Base-by-base conservation (phyloP, 2,113 vertebrate species). In the Poeciliopsis occidentalis region DNA sequence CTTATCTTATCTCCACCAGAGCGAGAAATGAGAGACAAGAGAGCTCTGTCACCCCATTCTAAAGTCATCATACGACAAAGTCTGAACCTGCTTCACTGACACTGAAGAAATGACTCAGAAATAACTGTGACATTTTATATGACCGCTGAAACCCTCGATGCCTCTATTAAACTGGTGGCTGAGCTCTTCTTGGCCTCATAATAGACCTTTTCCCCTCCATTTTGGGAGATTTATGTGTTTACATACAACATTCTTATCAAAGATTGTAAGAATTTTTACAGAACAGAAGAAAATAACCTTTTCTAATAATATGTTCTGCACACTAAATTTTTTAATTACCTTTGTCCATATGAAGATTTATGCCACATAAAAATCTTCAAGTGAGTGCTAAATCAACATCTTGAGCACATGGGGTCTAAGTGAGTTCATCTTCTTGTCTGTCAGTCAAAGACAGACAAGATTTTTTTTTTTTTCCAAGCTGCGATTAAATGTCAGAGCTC, bases 401-500 rank as follows among this genome's bases (percentile, higher is more conserved):
- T 70, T 6, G 71, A 87, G 67, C 78, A 81, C 86, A 81, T 76
- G 67, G 78, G 69, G 65, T 73, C 75, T 68, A 30, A 63, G 68
- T 82, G 72, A 78, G 69, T 82, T 86, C 74, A 75, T 69, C 67
- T 77, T 63, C 76, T 83, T 82, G 78, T 88, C 88, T 86, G 78
- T 64, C 83, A 72, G 37, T 85, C 66, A 82, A 86, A 87, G 75
- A 86, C 60, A 72, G 64, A 6, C 44, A 57, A 72, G 75, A 57
- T 57, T 2, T n/a, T n/a, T 37, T 39, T 37, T 39, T 69, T 81
- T 80, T 80, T 60, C 85, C 37, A 68, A 71, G 24, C 66, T 77
- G 64, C 75, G 74, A 88, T 89, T 84, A 88, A 86, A 87, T 83
- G 78, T 85, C 87, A 72, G 60, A 80, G 67, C 30, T 41, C 62